A percentile compares a stretch with the other conserved stretches of the same genome.
phyloP scores from a whole-genome alignment of 2,797 vertebrate species.

The Cynopterus sphinx region DNA sequence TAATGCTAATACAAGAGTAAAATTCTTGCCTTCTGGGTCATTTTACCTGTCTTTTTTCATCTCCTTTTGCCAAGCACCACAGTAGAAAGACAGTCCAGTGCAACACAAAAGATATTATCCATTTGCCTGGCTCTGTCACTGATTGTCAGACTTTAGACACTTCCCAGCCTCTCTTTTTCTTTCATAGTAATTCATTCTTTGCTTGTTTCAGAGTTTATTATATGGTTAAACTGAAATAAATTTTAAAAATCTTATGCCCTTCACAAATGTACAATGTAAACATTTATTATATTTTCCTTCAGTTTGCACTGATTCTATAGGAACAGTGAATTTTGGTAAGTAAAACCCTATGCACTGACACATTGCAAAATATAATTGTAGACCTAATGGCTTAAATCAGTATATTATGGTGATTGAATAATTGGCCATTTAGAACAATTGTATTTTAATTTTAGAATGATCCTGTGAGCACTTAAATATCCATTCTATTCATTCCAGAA shows the following conservation, averaged over 20 bases:
- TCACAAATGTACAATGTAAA: neutral
- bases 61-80: neutral
- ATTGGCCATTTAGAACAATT: neutral
- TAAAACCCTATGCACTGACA: neutral
- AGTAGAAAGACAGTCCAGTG: neutral
- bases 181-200: neutral
- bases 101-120: neutral
- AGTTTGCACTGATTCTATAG: neutral
- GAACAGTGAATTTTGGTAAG: neutral
- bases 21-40: neutral
- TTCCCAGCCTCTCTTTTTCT: neutral
- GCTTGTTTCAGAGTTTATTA: neutral
- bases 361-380: slow-evolving; percentile 9
- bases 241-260: neutral
- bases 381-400: neutral
- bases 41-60: neutral
- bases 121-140: neutral
- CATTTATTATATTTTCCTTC: neutral
- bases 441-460: slow-evolving; percentile 32
- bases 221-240: neutral
- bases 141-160: neutral
- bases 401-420: neutral
- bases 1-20: neutral
- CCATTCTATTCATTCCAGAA: neutral
- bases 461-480: neutral